phyloP scores from a whole-genome alignment of 2,888 invertebrate species.

The Saturnia japonica region DNA sequence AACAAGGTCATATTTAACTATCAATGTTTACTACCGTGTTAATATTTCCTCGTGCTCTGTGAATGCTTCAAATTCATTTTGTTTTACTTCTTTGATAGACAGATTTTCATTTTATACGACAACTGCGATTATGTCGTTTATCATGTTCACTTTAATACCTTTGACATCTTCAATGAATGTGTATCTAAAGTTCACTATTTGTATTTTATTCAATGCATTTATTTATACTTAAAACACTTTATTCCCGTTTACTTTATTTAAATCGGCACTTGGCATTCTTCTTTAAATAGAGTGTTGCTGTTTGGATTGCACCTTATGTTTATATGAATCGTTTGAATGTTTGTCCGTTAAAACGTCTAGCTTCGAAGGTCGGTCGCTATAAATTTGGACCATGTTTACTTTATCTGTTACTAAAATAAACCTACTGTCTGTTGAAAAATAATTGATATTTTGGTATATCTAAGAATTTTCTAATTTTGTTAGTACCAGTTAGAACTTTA shows the following conservation, averaged over 20 bases:
- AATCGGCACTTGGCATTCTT: slow-evolving; percentile 41
- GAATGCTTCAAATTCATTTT: slow-evolving; percentile 32
- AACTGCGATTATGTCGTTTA: not conserved
- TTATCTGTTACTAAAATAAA: slow-evolving; percentile 33
- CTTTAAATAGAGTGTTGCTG: slow-evolving; percentile 58
- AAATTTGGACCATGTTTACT: slow-evolving; percentile 48
- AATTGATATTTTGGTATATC: slow-evolving; percentile 12
- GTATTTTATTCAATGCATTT: slow-evolving; percentile 12
- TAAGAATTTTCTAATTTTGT: not conserved
- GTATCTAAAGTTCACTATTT: not conserved
- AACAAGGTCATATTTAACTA: slow-evolving; percentile 62
- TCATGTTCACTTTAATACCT: not conserved
- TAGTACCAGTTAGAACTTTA: not conserved
- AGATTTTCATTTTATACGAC: not conserved
- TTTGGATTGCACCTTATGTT: slow-evolving; percentile 44
- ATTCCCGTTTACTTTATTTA: slow-evolving; percentile 11
- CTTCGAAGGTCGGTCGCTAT: slow-evolving; percentile 46
- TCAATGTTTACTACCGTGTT: slow-evolving; percentile 37
- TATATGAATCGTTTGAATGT: slow-evolving; percentile 51
- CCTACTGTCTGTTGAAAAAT: slow-evolving; percentile 19
- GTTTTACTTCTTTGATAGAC: not conserved
- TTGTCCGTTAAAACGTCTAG: slow-evolving; percentile 49
- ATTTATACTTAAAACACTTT: slow-evolving; percentile 18
- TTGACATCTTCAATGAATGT: not conserved
- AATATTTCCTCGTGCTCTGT: slow-evolving; percentile 39